Conservation (phyloP, 35 echinoderm and acorn worm genomes). For the Holothuria glaberrima region DNA sequence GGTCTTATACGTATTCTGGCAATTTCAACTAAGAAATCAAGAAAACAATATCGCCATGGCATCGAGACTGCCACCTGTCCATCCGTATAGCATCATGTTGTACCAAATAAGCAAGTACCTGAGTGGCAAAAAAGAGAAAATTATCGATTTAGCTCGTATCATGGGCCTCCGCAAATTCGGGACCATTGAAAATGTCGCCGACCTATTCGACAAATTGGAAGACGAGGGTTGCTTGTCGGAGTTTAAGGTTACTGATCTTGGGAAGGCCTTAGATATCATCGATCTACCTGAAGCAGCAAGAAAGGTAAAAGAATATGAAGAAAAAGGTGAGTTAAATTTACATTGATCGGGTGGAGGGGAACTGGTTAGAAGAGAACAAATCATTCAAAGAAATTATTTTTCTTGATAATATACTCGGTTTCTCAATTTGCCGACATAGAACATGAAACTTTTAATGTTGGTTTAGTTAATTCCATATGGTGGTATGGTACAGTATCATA, state of each 20-base stretch:
- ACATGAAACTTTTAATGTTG: no score
- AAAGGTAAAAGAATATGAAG: slow-evolving; percentile 17
- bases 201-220: slow-evolving; percentile 29
- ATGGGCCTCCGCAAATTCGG: slow-evolving; percentile 1
- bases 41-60: not conserved
- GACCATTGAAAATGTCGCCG: not conserved
- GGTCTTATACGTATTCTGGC: no score
- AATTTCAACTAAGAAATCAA: no score
- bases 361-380: no score
- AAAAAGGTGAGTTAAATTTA: not conserved
- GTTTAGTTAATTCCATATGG: no score
- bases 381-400: no score
- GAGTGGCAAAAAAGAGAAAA: not conserved
- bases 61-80: not conserved
- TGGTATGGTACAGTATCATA: no score
- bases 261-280: slow-evolving; percentile 7
- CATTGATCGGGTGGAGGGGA: not conserved
- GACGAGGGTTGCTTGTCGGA: not conserved
- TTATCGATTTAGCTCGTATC: not conserved
- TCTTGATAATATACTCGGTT: no score
- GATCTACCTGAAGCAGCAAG: slow-evolving; percentile 18
- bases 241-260: slow-evolving; percentile 11
- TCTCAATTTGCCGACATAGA: no score
- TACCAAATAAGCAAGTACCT: slow-evolving; percentile 12
- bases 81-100: slow-evolving; percentile 28